Evolutionary conservation across 2,797 vertebrate species (phyloP).

Genomic region (Alcedo atthis): DNA sequence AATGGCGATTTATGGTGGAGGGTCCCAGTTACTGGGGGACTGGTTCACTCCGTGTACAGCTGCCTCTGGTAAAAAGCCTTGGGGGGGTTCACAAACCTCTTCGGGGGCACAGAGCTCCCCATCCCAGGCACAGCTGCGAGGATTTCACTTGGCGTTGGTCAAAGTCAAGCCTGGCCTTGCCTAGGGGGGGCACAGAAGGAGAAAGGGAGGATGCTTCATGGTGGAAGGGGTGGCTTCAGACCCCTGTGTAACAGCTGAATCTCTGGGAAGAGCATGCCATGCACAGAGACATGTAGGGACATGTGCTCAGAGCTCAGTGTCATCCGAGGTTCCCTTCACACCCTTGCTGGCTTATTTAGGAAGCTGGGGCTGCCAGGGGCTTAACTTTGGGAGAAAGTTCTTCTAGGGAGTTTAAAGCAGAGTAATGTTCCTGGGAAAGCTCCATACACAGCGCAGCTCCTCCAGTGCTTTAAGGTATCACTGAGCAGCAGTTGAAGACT

Average conservation of each 20-base stretch:
- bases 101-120: neutral
- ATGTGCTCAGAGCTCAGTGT: fast-evolving
- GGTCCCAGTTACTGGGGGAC: neutral
- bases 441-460: fast-evolving
- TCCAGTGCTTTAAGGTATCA: neutral
- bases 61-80: neutral
- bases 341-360: fast-evolving
- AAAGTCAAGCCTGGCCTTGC: neutral
- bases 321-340: neutral
- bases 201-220: neutral
- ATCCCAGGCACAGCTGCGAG: fast-evolving
- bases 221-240: neutral
- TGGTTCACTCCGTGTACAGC: fast-evolving
- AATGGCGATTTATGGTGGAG: slow-evolving; percentile 39
- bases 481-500: neutral
- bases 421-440: fast-evolving
- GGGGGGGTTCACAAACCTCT: too few species aligned
- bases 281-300: fast-evolving
- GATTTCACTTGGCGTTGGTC: fast-evolving
- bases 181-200: neutral
- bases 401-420: neutral
- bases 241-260: fast-evolving
- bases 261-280: fast-evolving
- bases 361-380: neutral
- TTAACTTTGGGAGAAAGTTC: neutral